phyloP scores from a whole-genome alignment of 2,888 invertebrate species.

The Tetropium fuscum region DNA sequence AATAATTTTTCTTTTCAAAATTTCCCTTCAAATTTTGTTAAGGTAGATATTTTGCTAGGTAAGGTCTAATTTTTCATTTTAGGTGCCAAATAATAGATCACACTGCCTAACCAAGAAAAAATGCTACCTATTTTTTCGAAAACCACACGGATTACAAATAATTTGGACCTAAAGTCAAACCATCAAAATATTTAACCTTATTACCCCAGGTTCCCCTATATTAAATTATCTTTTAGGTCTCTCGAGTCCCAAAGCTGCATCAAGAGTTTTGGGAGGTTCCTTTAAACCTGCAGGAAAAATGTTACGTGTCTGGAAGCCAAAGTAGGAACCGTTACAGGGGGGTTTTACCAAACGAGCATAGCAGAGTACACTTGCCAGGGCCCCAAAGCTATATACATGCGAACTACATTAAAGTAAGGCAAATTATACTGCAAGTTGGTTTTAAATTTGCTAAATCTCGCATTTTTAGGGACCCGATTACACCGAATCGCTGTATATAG shows the following conservation, averaged over 20 bases:
- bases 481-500: conserved; percentile 87
- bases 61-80: no score
- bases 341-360: conserved; percentile 90
- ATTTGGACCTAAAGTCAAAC: no score
- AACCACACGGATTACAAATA: no score
- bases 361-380: conserved; percentile 79
- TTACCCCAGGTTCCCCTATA: no score
- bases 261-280: conserved; percentile 97
- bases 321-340: conserved; percentile 91
- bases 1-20: no score
- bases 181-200: no score
- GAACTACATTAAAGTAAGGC: conserved; percentile 86
- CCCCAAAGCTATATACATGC: conserved; percentile 91
- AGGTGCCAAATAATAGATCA: no score
- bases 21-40: no score
- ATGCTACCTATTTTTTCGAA: no score
- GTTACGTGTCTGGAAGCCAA: conserved; percentile 89
- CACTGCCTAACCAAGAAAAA: no score
- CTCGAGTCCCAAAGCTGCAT: conserved; percentile 76
- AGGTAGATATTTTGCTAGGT: no score
- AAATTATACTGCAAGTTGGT: neutral
- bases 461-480: conserved; percentile 86
- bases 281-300: conserved; percentile 90
- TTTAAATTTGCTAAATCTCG: neutral
- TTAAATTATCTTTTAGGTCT: conserved; percentile 63